Evolutionary conservation across 1,140 invertebrate genomes (phyloP).

Genomic region (Sminthurides bifidus): DNA sequence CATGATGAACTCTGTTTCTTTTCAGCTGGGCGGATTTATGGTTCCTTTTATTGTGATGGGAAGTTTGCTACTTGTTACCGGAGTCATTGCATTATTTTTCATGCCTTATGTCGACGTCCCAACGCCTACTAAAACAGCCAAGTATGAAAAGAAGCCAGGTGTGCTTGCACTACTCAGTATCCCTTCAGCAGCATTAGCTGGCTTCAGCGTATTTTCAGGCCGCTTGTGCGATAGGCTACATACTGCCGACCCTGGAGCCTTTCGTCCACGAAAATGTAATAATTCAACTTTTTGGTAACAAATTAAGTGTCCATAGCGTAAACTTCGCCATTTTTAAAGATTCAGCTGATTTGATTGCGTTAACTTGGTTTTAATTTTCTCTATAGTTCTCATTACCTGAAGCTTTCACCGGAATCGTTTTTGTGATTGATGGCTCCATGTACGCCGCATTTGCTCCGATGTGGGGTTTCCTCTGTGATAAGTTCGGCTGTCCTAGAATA

Average conservation of each 20-base stretch:
- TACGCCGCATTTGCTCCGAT: constrained; percentile 67
- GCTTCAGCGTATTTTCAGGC: constrained; percentile 57
- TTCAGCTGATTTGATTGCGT: background rate
- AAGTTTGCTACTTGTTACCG: constrained; percentile 57
- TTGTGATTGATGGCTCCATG: constrained; percentile 73
- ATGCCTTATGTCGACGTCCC: constrained; percentile 38
- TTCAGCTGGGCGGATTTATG: constrained; percentile 64
- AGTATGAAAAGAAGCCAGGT: background rate
- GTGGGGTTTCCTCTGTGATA: constrained; percentile 69
- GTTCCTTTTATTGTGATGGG: constrained; percentile 77
- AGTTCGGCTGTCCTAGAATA: constrained; percentile 48
- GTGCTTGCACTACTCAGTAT: constrained; percentile 44
- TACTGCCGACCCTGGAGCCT: constrained; percentile 67
- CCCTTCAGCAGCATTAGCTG: constrained; percentile 52
- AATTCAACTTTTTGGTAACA: no score
- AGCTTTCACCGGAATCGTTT: constrained; percentile 65
- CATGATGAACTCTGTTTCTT: background rate
- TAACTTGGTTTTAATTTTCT: background rate
- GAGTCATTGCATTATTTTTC: constrained; percentile 58
- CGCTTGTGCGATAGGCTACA: constrained; percentile 67
- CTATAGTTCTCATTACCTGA: constrained; percentile 52
- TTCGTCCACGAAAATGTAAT: constrained; percentile 44
- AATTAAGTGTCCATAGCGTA: background rate
- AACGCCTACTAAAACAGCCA: background rate
- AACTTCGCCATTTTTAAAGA: no score